Conservation (phyloP, 2,113 vertebrate species). For the Athene cunicularia region DNA sequence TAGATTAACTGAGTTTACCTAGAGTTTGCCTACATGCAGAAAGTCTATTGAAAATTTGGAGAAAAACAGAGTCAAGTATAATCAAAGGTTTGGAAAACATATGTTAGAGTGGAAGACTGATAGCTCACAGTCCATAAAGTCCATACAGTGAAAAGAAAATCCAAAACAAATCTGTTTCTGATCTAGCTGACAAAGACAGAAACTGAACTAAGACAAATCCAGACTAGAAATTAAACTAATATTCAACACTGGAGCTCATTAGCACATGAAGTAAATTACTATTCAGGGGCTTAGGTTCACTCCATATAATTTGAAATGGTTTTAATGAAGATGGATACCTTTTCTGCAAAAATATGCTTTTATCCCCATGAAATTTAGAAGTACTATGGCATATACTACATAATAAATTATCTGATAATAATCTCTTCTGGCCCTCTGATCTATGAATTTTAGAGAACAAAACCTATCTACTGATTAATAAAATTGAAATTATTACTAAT, state of each 20-base stretch:
- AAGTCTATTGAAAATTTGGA: background rate
- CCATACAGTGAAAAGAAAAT: background rate
- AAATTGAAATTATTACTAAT: background rate
- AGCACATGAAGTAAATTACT: background rate
- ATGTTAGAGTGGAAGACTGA: background rate
- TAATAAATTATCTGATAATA: background rate
- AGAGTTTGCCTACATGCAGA: background rate
- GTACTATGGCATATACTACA: background rate
- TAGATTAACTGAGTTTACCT: background rate
- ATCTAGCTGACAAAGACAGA: background rate
- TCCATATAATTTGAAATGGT: background rate
- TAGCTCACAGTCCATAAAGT: background rate
- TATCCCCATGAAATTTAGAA: background rate
- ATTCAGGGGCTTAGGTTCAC: background rate
- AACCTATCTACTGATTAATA: background rate
- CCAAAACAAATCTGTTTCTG: background rate
- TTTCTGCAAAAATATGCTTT: background rate
- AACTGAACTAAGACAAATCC: background rate
- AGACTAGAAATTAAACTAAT: background rate
- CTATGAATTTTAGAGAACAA: background rate
- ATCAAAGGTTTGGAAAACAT: background rate
- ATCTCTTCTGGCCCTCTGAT: background rate
- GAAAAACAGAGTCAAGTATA: background rate
- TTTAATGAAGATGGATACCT: background rate
- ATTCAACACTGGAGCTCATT: background rate